Percentiles rank a stretch among this genome's conserved stretches.
Evolutionary conservation across 1,140 invertebrate species (phyloP).

Genomic region (Aphidius gifuensis): DNA sequence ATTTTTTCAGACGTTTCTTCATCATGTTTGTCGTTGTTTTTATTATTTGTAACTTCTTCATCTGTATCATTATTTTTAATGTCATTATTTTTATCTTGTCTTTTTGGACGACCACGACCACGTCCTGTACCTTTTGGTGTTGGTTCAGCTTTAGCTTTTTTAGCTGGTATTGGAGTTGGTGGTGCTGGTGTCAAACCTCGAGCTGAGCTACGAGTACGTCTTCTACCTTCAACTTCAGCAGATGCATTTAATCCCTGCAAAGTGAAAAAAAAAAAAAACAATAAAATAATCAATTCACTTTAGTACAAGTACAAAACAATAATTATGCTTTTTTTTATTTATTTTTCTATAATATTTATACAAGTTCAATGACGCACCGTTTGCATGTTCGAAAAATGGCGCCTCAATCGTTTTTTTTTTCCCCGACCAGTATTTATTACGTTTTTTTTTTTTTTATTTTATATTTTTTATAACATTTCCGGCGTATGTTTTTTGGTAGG

Average conservation of each 20-base stretch:
- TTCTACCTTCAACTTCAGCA: slow-evolving; percentile 51
- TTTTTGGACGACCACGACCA: slow-evolving; percentile 51
- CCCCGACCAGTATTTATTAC: no score
- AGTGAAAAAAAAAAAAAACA: slow-evolving; percentile 16
- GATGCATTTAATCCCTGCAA: slow-evolving; percentile 46
- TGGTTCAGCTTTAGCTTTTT: slow-evolving; percentile 52
- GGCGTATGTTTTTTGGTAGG: no score
- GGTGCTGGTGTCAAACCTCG: slow-evolving; percentile 43
- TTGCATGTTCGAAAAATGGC: no score
- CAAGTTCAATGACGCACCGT: no score
- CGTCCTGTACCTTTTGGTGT: slow-evolving; percentile 42
- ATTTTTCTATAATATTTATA: no score
- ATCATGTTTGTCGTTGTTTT: slow-evolving; percentile 41
- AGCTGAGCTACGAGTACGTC: slow-evolving; percentile 54
- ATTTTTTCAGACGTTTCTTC: slow-evolving; percentile 41
- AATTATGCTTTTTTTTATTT: no score
- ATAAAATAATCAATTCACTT: not conserved
- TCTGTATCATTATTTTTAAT: slow-evolving; percentile 37
- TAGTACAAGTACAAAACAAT: no score
- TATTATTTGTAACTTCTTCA: slow-evolving; percentile 47
- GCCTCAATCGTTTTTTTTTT: no score
- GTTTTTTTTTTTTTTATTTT: no score
- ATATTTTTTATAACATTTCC: no score
- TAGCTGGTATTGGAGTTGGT: slow-evolving; percentile 50
- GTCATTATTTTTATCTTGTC: slow-evolving; percentile 48